phyloP scores from a whole-genome alignment of 2,797 vertebrate genomes.

The Liasis olivaceus region DNA sequence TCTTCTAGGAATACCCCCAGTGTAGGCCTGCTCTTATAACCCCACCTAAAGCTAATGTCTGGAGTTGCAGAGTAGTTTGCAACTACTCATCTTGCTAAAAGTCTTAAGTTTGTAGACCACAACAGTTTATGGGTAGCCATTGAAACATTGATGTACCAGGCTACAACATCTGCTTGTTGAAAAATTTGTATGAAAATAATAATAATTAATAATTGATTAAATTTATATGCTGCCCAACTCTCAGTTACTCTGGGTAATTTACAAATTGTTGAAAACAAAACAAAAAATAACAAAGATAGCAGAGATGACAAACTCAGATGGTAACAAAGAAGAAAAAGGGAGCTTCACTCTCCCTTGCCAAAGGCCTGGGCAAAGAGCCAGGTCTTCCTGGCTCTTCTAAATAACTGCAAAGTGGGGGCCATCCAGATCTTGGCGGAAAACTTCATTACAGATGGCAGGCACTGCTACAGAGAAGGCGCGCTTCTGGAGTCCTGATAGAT shows the following conservation, averaged over 20 bases:
- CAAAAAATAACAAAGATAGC: too few species aligned
- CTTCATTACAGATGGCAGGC: too few species aligned
- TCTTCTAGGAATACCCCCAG: background rate
- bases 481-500: too few species aligned
- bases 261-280: too few species aligned
- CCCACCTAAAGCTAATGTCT: background rate
- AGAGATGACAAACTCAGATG: too few species aligned
- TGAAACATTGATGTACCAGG: background rate
- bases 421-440: too few species aligned
- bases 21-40: background rate
- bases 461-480: too few species aligned
- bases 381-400: too few species aligned
- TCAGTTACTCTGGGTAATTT: too few species aligned
- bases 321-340: background rate
- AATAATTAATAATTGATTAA: background rate
- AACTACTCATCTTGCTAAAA: background rate
- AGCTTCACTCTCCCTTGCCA: background rate
- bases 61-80: too few species aligned
- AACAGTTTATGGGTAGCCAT: background rate
- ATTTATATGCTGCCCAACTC: background rate
- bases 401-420: too few species aligned
- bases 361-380: background rate
- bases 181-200: background rate
- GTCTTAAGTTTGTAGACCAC: background rate
- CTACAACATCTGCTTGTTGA: background rate